These are phyloP conservation scores for Melipona quadrifasciata DNA, from an alignment of 1,140 invertebrate species.

Conservation along the genomic window DNA sequence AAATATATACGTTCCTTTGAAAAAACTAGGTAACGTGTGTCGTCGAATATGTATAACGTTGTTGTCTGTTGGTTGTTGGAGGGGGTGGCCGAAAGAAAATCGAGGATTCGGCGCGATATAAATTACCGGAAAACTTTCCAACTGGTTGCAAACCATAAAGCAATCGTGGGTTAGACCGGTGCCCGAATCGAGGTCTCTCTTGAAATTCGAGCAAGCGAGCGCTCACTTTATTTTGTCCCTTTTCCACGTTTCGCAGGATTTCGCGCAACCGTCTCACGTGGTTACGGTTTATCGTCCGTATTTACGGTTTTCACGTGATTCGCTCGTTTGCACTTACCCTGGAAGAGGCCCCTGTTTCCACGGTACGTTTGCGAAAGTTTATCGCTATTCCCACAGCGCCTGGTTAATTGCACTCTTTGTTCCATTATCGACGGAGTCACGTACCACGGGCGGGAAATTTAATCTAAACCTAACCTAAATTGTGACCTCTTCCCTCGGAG, in stretches of 20 bases:
- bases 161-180: background rate
- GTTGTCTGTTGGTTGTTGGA: background rate
- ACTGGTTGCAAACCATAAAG: conserved; percentile 9
- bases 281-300: background rate
- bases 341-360: no score
- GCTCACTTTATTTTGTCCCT: background rate
- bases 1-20: no score
- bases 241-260: background rate
- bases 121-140: conserved; percentile 20
- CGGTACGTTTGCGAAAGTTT: background rate
- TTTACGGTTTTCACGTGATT: background rate
- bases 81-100: no score
- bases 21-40: no score
- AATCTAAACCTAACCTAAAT: no score
- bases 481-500: background rate
- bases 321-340: background rate
- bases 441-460: background rate
- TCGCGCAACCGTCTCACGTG: background rate
- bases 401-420: conserved; percentile 31
- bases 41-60: background rate
- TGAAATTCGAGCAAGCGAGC: conserved; percentile 38
- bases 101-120: background rate
- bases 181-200: conserved; percentile 1
- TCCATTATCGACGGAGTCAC: conserved; percentile 14
- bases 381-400: conserved; percentile 7